Conservation (phyloP, 1,140 invertebrate species). For the Eumeta japonica region DNA sequence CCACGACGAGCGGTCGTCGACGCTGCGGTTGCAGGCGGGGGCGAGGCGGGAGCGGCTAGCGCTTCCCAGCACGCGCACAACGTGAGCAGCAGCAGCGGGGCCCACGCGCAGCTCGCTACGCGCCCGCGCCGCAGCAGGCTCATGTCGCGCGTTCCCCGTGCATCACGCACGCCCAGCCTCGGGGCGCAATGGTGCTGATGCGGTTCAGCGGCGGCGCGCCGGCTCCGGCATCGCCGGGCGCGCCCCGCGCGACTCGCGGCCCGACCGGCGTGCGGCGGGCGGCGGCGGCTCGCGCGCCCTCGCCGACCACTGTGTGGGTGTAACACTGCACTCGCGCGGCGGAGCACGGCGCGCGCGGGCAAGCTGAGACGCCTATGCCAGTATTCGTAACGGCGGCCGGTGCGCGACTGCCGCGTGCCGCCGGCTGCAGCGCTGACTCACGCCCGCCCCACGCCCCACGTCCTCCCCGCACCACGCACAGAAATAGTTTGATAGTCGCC, state of each 20-base stretch:
- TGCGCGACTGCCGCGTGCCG: constrained; percentile 47
- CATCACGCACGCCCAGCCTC: too few relatives aligned
- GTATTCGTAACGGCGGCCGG: constrained; percentile 34
- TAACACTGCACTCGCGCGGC: constrained; percentile 10
- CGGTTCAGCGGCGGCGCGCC: constrained; percentile 46
- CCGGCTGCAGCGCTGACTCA: constrained; percentile 27
- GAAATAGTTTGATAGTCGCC: constrained; percentile 35
- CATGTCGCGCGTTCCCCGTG: too few relatives aligned
- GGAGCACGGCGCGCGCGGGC: constrained; percentile 22
- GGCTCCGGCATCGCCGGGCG: constrained; percentile 24
- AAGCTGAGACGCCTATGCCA: too few relatives aligned
- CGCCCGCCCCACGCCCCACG: constrained; percentile 41
- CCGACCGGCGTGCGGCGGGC: constrained; percentile 46
- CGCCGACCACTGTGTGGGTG: constrained; percentile 25
- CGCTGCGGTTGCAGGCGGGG: neutral
- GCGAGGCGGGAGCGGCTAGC: neutral
- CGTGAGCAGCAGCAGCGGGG: neutral
- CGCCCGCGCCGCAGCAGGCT: too few relatives aligned
- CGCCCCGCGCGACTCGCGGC: constrained; percentile 28
- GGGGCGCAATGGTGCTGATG: too few relatives aligned
- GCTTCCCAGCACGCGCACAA: neutral
- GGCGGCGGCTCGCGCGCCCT: constrained; percentile 47
- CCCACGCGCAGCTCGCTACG: neutral
- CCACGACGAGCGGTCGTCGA: constrained; percentile 31
- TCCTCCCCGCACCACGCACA: too few relatives aligned